A percentile compares a stretch with the other conserved stretches of the same genome.
Conservation (phyloP, 2,888 invertebrate species). For the Augiades crinisus region DNA sequence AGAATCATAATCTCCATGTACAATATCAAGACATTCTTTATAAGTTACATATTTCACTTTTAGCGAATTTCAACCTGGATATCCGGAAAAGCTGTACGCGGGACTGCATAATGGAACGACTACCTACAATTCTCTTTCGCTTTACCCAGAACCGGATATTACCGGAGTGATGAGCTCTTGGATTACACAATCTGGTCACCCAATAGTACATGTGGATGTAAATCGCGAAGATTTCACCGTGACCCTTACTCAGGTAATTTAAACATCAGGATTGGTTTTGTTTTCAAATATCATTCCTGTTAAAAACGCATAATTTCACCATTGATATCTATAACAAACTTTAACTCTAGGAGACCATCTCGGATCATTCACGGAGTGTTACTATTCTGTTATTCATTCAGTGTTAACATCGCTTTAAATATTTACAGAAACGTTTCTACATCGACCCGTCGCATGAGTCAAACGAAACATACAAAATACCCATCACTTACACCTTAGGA, state of each 20-base stretch:
- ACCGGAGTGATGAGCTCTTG: constrained; percentile 61
- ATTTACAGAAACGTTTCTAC: constrained; percentile 62
- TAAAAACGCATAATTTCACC: no score
- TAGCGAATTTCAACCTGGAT: constrained; percentile 66
- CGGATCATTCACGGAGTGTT: no score
- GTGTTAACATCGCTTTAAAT: background rate
- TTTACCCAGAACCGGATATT: constrained; percentile 48
- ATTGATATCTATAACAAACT: no score
- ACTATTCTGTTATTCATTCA: no score
- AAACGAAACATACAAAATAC: constrained; percentile 63
- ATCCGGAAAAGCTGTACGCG: constrained; percentile 71
- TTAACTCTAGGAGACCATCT: no score
- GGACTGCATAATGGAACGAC: constrained; percentile 61
- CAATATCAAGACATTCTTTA: no score
- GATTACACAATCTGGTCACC: constrained; percentile 66
- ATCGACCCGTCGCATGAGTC: constrained; percentile 49
- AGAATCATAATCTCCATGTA: no score
- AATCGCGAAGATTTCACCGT: constrained; percentile 53
- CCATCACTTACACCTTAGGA: constrained; percentile 62
- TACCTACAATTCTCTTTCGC: constrained; percentile 42
- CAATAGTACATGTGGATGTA: constrained; percentile 56
- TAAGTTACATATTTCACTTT: constrained; percentile 18
- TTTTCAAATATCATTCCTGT: no score
- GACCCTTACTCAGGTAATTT: constrained; percentile 57
- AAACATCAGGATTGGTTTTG: background rate